Evolutionary conservation across 2,888 invertebrate species (phyloP), one percentile per base, ranked within the genome.

Genomic region (Metallyticus violacea): DNA sequence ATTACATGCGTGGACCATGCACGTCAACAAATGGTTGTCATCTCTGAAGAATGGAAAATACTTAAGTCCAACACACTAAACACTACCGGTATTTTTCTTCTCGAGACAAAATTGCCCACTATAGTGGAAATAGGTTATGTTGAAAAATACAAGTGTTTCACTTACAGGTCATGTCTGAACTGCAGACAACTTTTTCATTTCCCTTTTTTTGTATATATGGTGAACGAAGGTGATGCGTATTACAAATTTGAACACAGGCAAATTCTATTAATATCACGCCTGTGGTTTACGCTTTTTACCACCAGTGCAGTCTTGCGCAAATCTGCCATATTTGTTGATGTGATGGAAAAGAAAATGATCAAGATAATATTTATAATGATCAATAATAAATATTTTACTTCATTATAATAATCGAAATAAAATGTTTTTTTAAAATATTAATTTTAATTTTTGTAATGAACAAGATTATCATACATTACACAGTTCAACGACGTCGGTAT

Each of bases 401-500:
- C 6, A 15, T 15, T 15, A 62, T 15, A 22, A 62, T 62, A 7
- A 62, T 15, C 1, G n/a, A n/a, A n/a, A n/a, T n/a, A n/a, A n/a
- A n/a, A n/a, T n/a, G n/a, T n/a, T n/a, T n/a, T n/a, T n/a, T n/a
- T n/a, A n/a, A n/a, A n/a, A n/a, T n/a, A n/a, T n/a, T n/a, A n/a
- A n/a, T n/a, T n/a, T n/a, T n/a, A n/a, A n/a, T n/a, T n/a, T n/a
- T n/a, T 15, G 22, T 62, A 62, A 15, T 62, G 9, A 15, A 62
- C 15, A 1, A 2, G 22, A 9, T 62, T 15, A 62, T 62, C 9
- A 2, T 15, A 22, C 9, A 62, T 83, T 83, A 83, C 79, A 81
- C 26, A 89, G 91, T 91, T 91, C 91, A 91, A 91, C 91, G 91
- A 91, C 91, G 90, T 88, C 88, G 89, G 89, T 89, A 89, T 89